These are phyloP conservation scores for Sibirionetta formosa DNA, from an alignment of 2,797 vertebrate species.

Conservation along the genomic window DNA sequence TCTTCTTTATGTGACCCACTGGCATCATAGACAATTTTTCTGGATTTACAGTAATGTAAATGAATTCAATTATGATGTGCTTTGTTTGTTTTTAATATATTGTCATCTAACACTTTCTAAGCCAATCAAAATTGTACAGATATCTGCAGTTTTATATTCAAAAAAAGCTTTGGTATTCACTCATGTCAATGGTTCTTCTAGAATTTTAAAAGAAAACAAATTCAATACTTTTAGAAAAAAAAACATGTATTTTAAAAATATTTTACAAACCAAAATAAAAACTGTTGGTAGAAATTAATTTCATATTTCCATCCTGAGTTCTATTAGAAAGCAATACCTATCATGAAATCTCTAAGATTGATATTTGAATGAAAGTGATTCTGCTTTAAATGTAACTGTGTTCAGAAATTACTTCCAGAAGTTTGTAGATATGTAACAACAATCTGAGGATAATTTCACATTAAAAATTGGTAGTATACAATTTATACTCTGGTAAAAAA, in stretches of 20 bases:
- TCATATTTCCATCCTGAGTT: slow-evolving; percentile 38
- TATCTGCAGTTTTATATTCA: neutral
- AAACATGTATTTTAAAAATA: slow-evolving; percentile 16
- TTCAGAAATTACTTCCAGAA: neutral
- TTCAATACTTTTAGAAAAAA: neutral
- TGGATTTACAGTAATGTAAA: neutral
- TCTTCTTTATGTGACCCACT: neutral
- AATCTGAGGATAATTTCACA: neutral
- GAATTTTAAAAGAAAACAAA: neutral
- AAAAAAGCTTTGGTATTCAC: neutral
- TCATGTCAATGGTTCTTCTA: neutral
- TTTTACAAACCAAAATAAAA: slow-evolving; percentile 55
- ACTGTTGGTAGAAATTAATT: slow-evolving; percentile 33
- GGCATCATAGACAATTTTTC: neutral
- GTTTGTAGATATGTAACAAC: neutral
- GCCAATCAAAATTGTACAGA: neutral
- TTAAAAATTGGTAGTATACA: neutral
- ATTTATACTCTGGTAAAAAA: neutral
- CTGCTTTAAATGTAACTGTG: slow-evolving; percentile 21
- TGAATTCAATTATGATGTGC: neutral
- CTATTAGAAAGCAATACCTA: slow-evolving; percentile 18
- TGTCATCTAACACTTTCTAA: neutral
- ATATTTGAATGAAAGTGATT: slow-evolving; percentile 37
- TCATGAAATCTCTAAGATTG: neutral
- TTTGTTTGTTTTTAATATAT: neutral